phyloP scores from a whole-genome alignment of 2,113 vertebrate genomes.

The Dromaius novaehollandiae region DNA sequence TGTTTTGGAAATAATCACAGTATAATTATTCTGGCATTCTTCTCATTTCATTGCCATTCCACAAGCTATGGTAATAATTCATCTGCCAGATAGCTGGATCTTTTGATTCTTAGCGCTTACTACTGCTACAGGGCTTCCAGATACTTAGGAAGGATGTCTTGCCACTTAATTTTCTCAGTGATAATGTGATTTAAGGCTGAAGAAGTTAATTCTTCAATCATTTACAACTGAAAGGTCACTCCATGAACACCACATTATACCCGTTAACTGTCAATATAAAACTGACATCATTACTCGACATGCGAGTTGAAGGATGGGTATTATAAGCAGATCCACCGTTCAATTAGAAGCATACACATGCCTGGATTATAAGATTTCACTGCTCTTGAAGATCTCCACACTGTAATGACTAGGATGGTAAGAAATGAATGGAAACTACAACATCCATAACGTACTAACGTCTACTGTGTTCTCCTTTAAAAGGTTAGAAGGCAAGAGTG shows the following conservation, averaged over 20 bases:
- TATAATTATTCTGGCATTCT: not conserved
- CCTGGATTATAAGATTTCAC: not conserved
- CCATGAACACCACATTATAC: not conserved
- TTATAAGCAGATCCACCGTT: not conserved
- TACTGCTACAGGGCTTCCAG: not conserved
- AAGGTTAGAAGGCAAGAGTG: not conserved
- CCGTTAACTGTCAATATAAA: constrained; percentile 38
- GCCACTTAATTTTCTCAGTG: not conserved
- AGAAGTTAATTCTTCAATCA: constrained; percentile 48
- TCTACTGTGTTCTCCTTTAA: not conserved
- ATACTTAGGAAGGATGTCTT: not conserved
- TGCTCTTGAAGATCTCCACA: not conserved
- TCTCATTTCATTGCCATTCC: not conserved
- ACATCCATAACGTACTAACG: not conserved
- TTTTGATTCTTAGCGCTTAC: not conserved
- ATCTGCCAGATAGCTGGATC: not conserved
- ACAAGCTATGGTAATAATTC: not conserved
- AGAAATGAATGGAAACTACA: not conserved
- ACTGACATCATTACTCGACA: constrained; percentile 13
- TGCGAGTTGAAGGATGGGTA: not conserved
- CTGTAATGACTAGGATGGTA: not conserved
- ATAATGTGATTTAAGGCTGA: constrained; percentile 16
- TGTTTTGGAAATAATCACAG: fast-evolving
- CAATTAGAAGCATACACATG: not conserved
- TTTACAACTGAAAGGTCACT: constrained; percentile 41